Evolutionary conservation across 2,888 invertebrate genomes (phyloP).

Genomic region (Timema cristinae): DNA sequence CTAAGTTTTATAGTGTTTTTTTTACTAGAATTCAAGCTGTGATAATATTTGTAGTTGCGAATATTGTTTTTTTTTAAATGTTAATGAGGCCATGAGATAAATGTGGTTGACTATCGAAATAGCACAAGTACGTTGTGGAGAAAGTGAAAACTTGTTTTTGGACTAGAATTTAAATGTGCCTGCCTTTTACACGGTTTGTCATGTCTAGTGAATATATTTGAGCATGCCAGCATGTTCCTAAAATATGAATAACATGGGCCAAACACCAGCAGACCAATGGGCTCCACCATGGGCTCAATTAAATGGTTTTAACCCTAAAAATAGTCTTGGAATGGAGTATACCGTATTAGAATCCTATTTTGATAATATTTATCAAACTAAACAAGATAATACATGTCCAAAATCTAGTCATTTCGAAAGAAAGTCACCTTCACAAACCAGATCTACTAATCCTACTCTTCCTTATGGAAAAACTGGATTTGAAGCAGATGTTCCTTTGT

Average conservation of each 20-base stretch:
- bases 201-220: not conserved
- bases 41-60: too few relatives aligned
- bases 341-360: conserved; percentile 15
- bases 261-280: conserved; percentile 20
- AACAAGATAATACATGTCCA: not conserved
- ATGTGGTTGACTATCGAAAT: too few relatives aligned
- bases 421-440: conserved; percentile 13
- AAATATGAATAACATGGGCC: conserved; percentile 24
- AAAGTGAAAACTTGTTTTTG: too few relatives aligned
- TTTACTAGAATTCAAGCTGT: too few relatives aligned
- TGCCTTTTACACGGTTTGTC: too few relatives aligned
- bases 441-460: not conserved
- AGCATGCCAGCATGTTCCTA: conserved; percentile 4
- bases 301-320: conserved; percentile 20
- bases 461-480: conserved; percentile 18
- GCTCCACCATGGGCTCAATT: conserved; percentile 19
- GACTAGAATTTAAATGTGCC: too few relatives aligned
- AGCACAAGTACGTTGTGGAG: too few relatives aligned
- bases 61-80: too few relatives aligned
- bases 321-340: conserved; percentile 17
- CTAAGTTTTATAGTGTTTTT: too few relatives aligned
- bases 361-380: conserved; percentile 11
- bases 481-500: conserved; percentile 17
- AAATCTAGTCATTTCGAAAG: not conserved
- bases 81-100: too few relatives aligned